Evolutionary conservation across 2,113 vertebrate species (phyloP), one percentile per base, ranked within the genome.

Genomic region (Cranoglanis bouderius): DNA sequence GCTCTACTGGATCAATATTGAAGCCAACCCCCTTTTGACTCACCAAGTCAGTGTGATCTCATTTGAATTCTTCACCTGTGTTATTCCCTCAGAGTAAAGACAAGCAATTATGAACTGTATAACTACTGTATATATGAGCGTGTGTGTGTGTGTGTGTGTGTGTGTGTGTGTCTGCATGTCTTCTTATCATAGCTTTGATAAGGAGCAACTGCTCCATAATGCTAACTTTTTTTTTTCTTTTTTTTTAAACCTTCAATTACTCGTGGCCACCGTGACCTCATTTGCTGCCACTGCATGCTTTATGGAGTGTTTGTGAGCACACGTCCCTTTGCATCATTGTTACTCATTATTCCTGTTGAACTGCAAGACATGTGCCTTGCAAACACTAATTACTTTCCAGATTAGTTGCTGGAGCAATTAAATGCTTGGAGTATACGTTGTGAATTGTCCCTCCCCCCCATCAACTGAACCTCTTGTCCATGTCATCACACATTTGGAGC

Each of bases 341-440:
- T 90, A 74, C 91, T 89, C 89, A 90, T 94, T 91, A 89, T 93
- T 92, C 90, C 88, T 88, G 88, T 84, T 94, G 92, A 91, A 92
- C 90, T 91, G 89, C 85, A 92, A 92, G 92, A 72, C 59, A 80
- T 89, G 90, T 86, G 87, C 91, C 88, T 92, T 86, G 81, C 86
- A 83, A 91, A 91, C 88, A 88, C 90, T 92, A 93, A 94, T 94
- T 93, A 92, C 92, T 91, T 92, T 91, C 87, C 90, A 91, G 92
- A 95, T 95, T 93, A 93, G 90, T 87, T 90, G 90, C 88, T 89
- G 92, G 93, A 89, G 87, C 91, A 89, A 90, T 93, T 92, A 93
- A 93, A 93, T 91, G 91, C 83, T 82, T 75, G 53, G 63, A 85
- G 63, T 84, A 85, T 81, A 53, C 55, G 70, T 61, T 86, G 32